Conservation (phyloP, 2,888 invertebrate species). For the Thereva nobilitata region DNA sequence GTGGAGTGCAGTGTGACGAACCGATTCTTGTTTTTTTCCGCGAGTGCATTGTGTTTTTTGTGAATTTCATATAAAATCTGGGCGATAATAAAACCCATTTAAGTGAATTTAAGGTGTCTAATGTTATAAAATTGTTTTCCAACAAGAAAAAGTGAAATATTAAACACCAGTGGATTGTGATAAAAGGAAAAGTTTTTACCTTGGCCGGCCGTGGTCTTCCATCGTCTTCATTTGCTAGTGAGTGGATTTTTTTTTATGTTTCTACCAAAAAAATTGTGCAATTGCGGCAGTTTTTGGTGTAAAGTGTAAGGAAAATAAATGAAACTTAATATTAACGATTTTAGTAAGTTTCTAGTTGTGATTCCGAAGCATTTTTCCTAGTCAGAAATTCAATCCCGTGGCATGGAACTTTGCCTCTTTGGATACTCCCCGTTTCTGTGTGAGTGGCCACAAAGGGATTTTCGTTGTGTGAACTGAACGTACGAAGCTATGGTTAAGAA, state of each 20-base stretch:
- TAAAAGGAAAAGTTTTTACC: conserved; percentile 6
- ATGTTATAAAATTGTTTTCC: neutral
- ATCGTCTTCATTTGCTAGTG: conserved; percentile 16
- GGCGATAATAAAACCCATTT: conserved; percentile 5
- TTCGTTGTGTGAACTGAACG: no score
- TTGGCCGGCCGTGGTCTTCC: conserved; percentile 19
- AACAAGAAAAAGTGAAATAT: conserved; percentile 12
- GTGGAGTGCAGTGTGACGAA: conserved; percentile 6
- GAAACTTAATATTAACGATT: neutral
- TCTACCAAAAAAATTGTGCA: neutral
- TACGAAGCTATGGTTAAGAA: no score
- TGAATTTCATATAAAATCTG: neutral
- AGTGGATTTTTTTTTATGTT: conserved; percentile 3
- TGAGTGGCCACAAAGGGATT: no score
- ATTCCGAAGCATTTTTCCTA: conserved; percentile 2
- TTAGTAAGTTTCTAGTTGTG: neutral
- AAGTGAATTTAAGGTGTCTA: conserved; percentile 9
- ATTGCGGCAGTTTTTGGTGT: neutral
- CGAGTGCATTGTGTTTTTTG: conserved; percentile 10
- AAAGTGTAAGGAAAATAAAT: neutral
- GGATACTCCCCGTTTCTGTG: neutral
- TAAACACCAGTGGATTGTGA: neutral
- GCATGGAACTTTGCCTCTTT: neutral
- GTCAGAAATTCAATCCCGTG: neutral
- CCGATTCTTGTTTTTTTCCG: no score